Percentiles rank a stretch among this genome's conserved stretches.
Conservation (phyloP, 2,888 invertebrate species). For the Ichneumoninae sp. region DNA sequence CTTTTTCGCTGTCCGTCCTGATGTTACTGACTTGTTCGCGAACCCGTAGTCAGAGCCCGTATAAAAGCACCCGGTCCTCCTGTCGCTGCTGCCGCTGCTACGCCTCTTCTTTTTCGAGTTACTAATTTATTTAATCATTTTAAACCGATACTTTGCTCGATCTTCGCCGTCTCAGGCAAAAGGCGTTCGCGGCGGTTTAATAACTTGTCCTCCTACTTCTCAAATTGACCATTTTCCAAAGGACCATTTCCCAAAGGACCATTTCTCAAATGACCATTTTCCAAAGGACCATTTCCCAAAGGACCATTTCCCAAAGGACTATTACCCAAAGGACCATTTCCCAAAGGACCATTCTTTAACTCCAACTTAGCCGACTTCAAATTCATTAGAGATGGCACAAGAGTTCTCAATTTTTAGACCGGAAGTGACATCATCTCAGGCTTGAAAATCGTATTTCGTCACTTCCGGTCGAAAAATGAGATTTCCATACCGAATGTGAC, state of each 20-base stretch:
- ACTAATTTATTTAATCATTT: slow-evolving; percentile 83
- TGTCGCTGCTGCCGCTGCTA: slow-evolving; percentile 60
- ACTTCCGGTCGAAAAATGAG: too few relatives aligned
- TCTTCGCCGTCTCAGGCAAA: slow-evolving; percentile 21
- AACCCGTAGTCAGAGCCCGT: slow-evolving; percentile 22
- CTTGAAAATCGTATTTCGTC: too few relatives aligned
- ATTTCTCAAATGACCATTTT: too few relatives aligned
- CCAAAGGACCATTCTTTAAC: background rate
- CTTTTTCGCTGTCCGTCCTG: slow-evolving; percentile 36
- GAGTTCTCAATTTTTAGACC: too few relatives aligned
- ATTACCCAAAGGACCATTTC: too few relatives aligned
- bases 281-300: too few relatives aligned
- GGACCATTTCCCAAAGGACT: too few relatives aligned
- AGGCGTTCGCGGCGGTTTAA: background rate
- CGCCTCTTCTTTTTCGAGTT: slow-evolving; percentile 81
- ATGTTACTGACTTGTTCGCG: slow-evolving; percentile 27
- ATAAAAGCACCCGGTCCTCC: slow-evolving; percentile 16
- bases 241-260: too few relatives aligned
- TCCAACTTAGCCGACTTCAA: background rate
- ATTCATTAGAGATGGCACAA: background rate
- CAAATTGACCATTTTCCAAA: too few relatives aligned
- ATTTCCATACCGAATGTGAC: too few relatives aligned
- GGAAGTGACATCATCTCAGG: too few relatives aligned
- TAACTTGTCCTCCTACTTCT: background rate
- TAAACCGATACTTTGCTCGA: slow-evolving; percentile 45